Base-by-base conservation (phyloP, 1,140 invertebrate species). In the Leptopilina clavipes region DNA sequence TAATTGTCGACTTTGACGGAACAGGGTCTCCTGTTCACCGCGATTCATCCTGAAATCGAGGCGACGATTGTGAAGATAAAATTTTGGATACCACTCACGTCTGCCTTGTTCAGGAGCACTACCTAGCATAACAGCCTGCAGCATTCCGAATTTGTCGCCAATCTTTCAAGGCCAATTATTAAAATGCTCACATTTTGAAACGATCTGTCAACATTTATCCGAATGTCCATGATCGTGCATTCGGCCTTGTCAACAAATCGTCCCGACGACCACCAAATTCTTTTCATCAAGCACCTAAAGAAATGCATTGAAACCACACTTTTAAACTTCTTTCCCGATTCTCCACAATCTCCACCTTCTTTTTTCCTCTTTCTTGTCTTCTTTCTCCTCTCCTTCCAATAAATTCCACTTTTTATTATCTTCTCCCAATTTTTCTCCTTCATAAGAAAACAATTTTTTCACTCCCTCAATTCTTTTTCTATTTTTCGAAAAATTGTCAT, bases 1-100 rank as follows among this genome's bases (percentile, higher is more conserved):
- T n/a, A 93, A 86, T 82, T 92, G 92, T 31, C 92, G 90, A 73
- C 92, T 93, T 83, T 92, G 92, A 71, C 92, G 87, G 80, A 92
- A 93, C 54, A 93, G 85, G 72, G 90, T 91, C 78, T 93, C 92
- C 85, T 93, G 92, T 84, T 93, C 92, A 59, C 91, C 92, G 22
- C 92, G 91, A 86, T 93, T 93, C 93, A 93, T 93, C 73, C 89
- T 91, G 86, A 87, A 84, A 59, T 84, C 81, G 45, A 78, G 77
- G 77, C 81, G 79, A 82, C 84, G 75, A 80, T 83, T 77, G 79
- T 83, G 82, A 22, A 80, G 76, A 74, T 84, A 81, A 81, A 82
- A 85, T 74, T 82, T 79, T 76, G 85, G 84, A 83, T 86, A 84
- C 81, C 86, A 82, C 78, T 86, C 83, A 74, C 84, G 81, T 84